phyloP scores from a whole-genome alignment of 2,888 invertebrate species.

The Zele albiditarsus region DNA sequence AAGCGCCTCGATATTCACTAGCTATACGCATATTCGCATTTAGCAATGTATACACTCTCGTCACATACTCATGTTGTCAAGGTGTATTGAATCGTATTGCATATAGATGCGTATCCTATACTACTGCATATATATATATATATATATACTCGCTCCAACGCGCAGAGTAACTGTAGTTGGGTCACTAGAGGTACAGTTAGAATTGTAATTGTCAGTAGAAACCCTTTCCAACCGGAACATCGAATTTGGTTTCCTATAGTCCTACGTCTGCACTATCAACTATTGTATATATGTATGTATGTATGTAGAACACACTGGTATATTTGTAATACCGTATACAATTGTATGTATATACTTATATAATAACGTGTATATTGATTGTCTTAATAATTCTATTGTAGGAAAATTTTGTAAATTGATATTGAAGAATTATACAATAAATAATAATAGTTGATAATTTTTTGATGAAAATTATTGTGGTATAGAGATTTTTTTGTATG shows the following conservation, averaged over 20 bases:
- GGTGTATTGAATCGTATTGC: conserved; percentile 24
- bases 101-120: no score
- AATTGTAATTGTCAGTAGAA: conserved; percentile 51
- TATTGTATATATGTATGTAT: conserved; percentile 32
- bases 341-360: neutral
- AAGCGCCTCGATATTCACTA: conserved; percentile 1
- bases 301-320: conserved; percentile 29
- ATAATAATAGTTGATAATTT: no score
- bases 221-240: conserved; percentile 47
- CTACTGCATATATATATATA: no score
- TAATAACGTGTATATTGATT: neutral
- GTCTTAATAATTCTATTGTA: conserved; percentile 35
- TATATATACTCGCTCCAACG: conserved; percentile 9
- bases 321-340: neutral
- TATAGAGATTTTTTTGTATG: no score
- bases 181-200: conserved; percentile 45
- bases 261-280: conserved; percentile 36
- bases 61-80: conserved; percentile 1
- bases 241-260: conserved; percentile 21
- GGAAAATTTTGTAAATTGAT: neutral
- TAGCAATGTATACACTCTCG: conserved; percentile 11
- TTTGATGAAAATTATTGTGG: no score
- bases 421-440: no score
- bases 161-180: conserved; percentile 49
- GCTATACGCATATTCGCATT: conserved; percentile 36